Base-by-base conservation (phyloP, 2,113 vertebrate genomes). In the Leucosticte australis region DNA sequence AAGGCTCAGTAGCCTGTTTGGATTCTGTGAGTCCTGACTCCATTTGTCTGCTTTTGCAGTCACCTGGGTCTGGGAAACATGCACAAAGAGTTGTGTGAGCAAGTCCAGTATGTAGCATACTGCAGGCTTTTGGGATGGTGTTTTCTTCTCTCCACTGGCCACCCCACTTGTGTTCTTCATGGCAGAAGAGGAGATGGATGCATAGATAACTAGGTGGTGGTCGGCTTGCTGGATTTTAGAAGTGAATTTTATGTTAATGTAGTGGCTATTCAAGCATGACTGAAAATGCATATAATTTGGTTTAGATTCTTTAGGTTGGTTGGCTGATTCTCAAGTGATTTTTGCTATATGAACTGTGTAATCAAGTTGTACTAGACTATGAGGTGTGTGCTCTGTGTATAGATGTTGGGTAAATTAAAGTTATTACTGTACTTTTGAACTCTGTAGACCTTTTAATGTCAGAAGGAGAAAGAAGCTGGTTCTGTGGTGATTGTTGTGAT, bases 271-370 rank as follows among this genome's bases (percentile, higher is more conserved):
- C 47, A 87, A 79, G 65, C 33, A 23, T 60, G 41, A 68, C 60
- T 63, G 47, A 46, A 84, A 93, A 88, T 39, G 28, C 20, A 21
- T 82, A 24, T 67, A 63, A 87, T 83, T 70, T 75, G 27, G 42
- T 56, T 88, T 79, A 59, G 53, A 7, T 42, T 79, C 27, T 71
- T 63, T 68, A 55, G 6, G 50, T 62, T 67, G 78, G 74, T 23
- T 82, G 80, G 52, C 60, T 94, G 85, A 87, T 63, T 87, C 41
- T 85, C 82, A 67, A 92, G 56, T 71, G 82, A 88, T 22, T 90
- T 94, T 94, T 82, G 57, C 49, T 87, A 67, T 47, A 71, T 68
- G 65, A 93, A 68, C 60, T 94, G 75, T 93, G 42, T 63, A 90
- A 92, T 94, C 60, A 75, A 67, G 84, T 50, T 73, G 52, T 82